Evolutionary conservation across 2,888 invertebrate genomes (phyloP).

Genomic region (Calephelis perditalis): DNA sequence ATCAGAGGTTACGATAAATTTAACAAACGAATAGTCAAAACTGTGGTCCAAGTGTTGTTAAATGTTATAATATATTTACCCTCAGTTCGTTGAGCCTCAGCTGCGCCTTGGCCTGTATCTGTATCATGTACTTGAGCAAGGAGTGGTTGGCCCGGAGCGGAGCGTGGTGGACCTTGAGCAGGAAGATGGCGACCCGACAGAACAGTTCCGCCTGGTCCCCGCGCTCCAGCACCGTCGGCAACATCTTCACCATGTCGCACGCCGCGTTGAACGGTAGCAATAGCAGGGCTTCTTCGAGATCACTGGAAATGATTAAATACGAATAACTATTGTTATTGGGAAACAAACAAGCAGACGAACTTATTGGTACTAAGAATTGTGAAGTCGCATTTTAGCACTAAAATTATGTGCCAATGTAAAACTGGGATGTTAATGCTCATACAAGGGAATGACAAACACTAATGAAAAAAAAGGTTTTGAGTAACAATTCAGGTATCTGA

Average conservation of each 20-base stretch:
- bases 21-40: too few relatives aligned
- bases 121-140: slow-evolving; percentile 81
- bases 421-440: too few relatives aligned
- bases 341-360: too few relatives aligned
- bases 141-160: slow-evolving; percentile 86
- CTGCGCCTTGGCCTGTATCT: slow-evolving; percentile 78
- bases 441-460: too few relatives aligned
- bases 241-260: slow-evolving; percentile 84
- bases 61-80: slow-evolving; percentile 57
- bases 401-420: too few relatives aligned
- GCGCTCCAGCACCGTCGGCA: slow-evolving; percentile 83
- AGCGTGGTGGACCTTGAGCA: slow-evolving; percentile 84
- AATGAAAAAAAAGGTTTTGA: too few relatives aligned
- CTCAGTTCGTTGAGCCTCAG: slow-evolving; percentile 78
- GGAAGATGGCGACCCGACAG: slow-evolving; percentile 86
- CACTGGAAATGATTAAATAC: slow-evolving; percentile 75
- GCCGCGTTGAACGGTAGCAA: slow-evolving; percentile 91
- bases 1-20: too few relatives aligned
- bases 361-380: too few relatives aligned
- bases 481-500: too few relatives aligned
- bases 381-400: too few relatives aligned
- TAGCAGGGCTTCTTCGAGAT: slow-evolving; percentile 93
- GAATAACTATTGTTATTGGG: too few relatives aligned
- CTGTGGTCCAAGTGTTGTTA: too few relatives aligned
- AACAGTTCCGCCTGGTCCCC: slow-evolving; percentile 87